Percentiles rank a stretch among this genome's conserved stretches.
phyloP scores from a whole-genome alignment of 2,888 invertebrate genomes.

The Ochropleura plecta region DNA sequence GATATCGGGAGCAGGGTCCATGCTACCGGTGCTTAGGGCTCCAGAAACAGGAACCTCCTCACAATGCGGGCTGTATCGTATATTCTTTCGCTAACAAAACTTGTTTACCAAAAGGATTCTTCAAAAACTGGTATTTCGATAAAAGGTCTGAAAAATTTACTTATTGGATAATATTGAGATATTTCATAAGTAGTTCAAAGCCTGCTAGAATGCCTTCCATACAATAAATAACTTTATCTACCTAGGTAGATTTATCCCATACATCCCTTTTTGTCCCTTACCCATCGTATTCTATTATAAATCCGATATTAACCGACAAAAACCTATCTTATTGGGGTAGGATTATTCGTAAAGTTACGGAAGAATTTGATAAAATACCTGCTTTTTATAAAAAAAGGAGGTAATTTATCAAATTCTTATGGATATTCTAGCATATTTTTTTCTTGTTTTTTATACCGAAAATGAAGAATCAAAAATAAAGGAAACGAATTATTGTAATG shows the following conservation, averaged over 20 bases:
- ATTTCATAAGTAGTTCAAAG: slow-evolving; percentile 36
- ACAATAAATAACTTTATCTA: slow-evolving; percentile 10
- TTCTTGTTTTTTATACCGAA: background rate
- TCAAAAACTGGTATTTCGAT: slow-evolving; percentile 1
- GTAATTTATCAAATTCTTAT: slow-evolving; percentile 1
- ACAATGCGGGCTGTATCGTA: no score
- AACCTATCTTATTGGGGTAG: slow-evolving; percentile 18
- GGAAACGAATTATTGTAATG: no score
- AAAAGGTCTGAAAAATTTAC: slow-evolving; percentile 1
- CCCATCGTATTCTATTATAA: slow-evolving; percentile 29
- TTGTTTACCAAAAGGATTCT: background rate
- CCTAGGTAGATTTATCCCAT: slow-evolving; percentile 31
- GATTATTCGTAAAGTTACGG: background rate
- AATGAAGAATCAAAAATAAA: background rate
- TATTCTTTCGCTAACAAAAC: background rate
- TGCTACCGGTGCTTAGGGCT: no score
- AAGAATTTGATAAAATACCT: no score
- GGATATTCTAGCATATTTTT: no score
- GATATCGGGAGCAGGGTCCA: no score
- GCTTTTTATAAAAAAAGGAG: slow-evolving; percentile 10
- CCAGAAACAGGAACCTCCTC: no score
- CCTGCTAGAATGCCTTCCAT: slow-evolving; percentile 27
- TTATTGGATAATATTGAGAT: background rate
- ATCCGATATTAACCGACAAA: slow-evolving; percentile 37
- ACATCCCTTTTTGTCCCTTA: slow-evolving; percentile 29